Base-by-base conservation (phyloP, 2,888 invertebrate species). In the Drosophila imparisetae region DNA sequence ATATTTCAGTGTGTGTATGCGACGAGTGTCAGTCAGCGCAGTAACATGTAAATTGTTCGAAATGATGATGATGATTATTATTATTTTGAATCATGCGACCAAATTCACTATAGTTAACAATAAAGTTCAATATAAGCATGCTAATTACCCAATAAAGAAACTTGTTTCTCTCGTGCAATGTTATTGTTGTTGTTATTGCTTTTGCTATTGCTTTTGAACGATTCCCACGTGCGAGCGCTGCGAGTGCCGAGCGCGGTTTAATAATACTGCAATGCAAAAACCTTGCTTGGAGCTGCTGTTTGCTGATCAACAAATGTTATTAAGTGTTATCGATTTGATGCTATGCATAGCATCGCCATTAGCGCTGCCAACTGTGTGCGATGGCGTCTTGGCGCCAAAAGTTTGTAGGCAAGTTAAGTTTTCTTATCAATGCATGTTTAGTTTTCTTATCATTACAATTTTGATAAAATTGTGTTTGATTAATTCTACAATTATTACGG, bases 111-210 rank as follows among this genome's bases (percentile, higher is more conserved):
- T 62, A 42, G 66, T 42, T 55, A 80, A 81, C 40, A 29, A 57
- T 72, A 29, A 67, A 74, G 52, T 67, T 74, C 70, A 80, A 81
- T 80, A 78, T 67, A 57, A 77, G 77, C 72, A 89, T 87, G 89
- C 69, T 85, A 85, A 85, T 85, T 85, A 89, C 85, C 77, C 59
- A 34, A 49, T 49, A 36, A 57, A 84, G 54, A 84, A 80, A 78
- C 85, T 87, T 70, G 85, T 85, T 85, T 89, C 54, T 72, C 62
- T 61, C 45, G 53, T 49, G 49, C 62, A 65, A 49, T 34, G 52
- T 38, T 62, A 30, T 60, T 55, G 34, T 30, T 52, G 53, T 15
- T 64, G 34, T 13, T 78, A 50, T 18, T 54, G 52, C 13, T 60
- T 21, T 36, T 63, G 49, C 48, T n/a, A n/a, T n/a, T 45, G 40